phyloP scores from a whole-genome alignment of 2,113 vertebrate genomes.

The Amblyopsis rosae region DNA sequence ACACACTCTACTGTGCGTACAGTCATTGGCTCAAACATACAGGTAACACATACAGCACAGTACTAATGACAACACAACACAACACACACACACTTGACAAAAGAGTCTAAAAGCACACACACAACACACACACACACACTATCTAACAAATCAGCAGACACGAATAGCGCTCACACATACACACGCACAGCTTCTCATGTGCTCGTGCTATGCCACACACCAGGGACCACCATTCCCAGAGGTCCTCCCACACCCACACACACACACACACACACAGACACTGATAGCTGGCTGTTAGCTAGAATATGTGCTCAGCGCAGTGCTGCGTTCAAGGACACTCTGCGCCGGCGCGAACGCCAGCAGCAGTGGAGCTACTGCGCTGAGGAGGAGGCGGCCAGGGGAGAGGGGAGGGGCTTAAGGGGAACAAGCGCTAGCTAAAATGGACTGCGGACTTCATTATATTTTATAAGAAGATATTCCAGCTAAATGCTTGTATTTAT shows the following conservation, averaged over 20 bases:
- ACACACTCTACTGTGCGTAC: neutral
- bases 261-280: conserved; percentile 40
- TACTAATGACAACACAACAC: no score
- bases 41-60: no score
- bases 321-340: conserved; percentile 45
- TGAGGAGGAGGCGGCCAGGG: neutral
- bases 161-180: neutral
- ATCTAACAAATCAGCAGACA: neutral
- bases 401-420: neutral
- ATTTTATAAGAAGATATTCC: no score
- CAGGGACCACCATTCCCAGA: conserved; percentile 30
- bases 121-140: neutral
- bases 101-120: neutral
- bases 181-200: neutral
- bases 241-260: conserved; percentile 40
- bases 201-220: conserved; percentile 6
- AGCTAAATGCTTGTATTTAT: no score
- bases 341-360: conserved; percentile 3
- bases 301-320: conserved; percentile 23
- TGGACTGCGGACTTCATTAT: no score
- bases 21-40: no score
- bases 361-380: no score
- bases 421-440: no score
- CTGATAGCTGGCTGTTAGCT: conserved; percentile 36
- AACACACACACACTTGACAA: neutral